A percentile compares a stretch with the other conserved stretches of the same genome.
Evolutionary conservation across 1,140 invertebrate genomes (phyloP).

Genomic region (Varroa destructor): DNA sequence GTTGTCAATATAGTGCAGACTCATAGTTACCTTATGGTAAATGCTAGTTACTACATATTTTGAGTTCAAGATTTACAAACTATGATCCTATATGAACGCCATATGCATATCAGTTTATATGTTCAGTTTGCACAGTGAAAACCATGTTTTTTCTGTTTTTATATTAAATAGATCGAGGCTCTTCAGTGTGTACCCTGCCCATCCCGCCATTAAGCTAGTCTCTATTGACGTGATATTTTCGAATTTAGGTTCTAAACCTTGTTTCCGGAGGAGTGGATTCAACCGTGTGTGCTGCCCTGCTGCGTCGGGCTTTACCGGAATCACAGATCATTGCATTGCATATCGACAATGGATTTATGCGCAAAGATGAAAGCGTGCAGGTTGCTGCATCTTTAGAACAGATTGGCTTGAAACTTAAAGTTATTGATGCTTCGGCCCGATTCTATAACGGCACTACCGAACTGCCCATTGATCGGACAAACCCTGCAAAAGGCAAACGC

Average conservation of each 20-base stretch:
- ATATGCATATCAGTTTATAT: no score
- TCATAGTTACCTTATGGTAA: no score
- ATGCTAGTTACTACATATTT: no score
- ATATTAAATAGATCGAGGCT: no score
- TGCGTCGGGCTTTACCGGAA: constrained; percentile 70
- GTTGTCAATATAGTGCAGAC: no score
- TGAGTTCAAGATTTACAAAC: no score
- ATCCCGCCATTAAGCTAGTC: no score
- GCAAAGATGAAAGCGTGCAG: constrained; percentile 78
- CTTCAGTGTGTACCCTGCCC: no score
- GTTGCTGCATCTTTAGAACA: constrained; percentile 71
- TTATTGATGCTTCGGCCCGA: constrained; percentile 43
- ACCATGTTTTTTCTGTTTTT: no score
- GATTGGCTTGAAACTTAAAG: constrained; percentile 69
- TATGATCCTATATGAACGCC: no score
- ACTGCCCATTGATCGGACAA: constrained; percentile 50
- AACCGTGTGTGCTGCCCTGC: constrained; percentile 86
- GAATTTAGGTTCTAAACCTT: constrained; percentile 52
- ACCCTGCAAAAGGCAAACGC: constrained; percentile 49
- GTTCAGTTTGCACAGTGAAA: no score
- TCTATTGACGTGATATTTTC: no score
- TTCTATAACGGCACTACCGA: constrained; percentile 59
- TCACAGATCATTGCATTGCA: constrained; percentile 90
- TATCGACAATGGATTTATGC: constrained; percentile 98
- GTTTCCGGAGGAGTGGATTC: constrained; percentile 96